phyloP scores from a whole-genome alignment of 2,888 invertebrate genomes.

The Pristionchus mayeri region DNA sequence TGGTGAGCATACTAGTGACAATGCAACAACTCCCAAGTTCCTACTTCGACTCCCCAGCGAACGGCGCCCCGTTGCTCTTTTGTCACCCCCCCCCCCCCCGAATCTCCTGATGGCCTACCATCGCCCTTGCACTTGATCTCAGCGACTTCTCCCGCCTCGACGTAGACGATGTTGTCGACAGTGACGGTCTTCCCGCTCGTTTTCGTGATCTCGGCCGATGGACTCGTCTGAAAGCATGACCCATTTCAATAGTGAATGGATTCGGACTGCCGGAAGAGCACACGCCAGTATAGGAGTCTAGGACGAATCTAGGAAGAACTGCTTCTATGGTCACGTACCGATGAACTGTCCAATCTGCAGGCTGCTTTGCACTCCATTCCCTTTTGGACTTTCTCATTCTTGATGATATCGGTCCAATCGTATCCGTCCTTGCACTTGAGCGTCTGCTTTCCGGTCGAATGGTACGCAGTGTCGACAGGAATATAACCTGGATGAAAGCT shows the following conservation, averaged over 20 bases:
- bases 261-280: too few relatives aligned
- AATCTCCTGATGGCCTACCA: background rate
- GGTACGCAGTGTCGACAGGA: conserved; percentile 5
- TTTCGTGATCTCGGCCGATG: conserved; percentile 12
- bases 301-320: too few relatives aligned
- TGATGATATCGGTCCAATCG: conserved; percentile 31
- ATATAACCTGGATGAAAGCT: conserved; percentile 17
- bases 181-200: conserved; percentile 1
- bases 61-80: too few relatives aligned
- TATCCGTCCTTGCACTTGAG: conserved; percentile 29
- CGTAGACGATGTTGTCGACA: conserved; percentile 38
- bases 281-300: too few relatives aligned
- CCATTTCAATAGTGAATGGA: too few relatives aligned
- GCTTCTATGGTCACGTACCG: background rate
- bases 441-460: conserved; percentile 2
- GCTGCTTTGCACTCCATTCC: conserved; percentile 25
- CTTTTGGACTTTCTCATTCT: background rate
- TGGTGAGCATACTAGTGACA: too few relatives aligned
- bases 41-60: too few relatives aligned
- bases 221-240: background rate
- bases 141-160: background rate
- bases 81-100: too few relatives aligned
- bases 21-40: too few relatives aligned
- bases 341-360: background rate
- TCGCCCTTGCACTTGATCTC: conserved; percentile 32